Conservation (phyloP, 2,888 invertebrate species). For the Abscondita cerata region DNA sequence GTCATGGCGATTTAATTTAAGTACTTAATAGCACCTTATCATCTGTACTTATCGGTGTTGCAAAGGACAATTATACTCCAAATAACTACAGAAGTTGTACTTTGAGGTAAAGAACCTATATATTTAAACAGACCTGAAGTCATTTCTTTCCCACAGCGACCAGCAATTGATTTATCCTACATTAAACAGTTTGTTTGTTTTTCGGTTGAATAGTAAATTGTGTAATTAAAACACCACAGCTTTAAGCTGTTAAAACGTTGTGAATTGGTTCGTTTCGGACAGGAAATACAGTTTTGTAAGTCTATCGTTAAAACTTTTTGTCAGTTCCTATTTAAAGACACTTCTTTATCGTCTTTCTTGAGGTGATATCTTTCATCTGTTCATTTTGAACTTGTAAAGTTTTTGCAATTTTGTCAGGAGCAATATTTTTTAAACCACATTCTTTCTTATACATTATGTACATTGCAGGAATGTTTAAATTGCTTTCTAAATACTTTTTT, state of each 20-base stretch:
- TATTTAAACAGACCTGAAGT: conserved; percentile 14
- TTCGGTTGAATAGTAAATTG: conserved; percentile 16
- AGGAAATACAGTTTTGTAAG: conserved; percentile 18
- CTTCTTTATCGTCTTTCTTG: conserved; percentile 13
- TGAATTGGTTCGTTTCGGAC: conserved; percentile 15
- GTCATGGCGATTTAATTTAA: too few species aligned
- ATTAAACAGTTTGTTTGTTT: conserved; percentile 5
- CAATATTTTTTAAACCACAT: conserved; percentile 10
- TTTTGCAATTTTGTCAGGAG: conserved; percentile 17
- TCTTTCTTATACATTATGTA: conserved; percentile 14
- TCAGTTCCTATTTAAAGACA: not conserved
- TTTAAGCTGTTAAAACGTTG: conserved; percentile 16
- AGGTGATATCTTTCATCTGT: conserved; percentile 1
- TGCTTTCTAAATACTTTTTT: conserved; percentile 17
- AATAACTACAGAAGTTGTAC: not conserved
- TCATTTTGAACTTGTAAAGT: not conserved
- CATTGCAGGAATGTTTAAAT: conserved; percentile 21
- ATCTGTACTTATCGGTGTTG: too few species aligned
- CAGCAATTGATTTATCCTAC: conserved; percentile 19
- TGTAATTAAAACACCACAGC: conserved; percentile 17
- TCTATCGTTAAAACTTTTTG: conserved; percentile 18
- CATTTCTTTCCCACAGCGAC: conserved; percentile 18
- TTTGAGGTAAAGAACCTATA: not conserved
- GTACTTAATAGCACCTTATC: too few species aligned
- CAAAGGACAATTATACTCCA: too few species aligned